Evolutionary conservation across 2,797 vertebrate genomes (phyloP).

Genomic region (Vipera latastei): DNA sequence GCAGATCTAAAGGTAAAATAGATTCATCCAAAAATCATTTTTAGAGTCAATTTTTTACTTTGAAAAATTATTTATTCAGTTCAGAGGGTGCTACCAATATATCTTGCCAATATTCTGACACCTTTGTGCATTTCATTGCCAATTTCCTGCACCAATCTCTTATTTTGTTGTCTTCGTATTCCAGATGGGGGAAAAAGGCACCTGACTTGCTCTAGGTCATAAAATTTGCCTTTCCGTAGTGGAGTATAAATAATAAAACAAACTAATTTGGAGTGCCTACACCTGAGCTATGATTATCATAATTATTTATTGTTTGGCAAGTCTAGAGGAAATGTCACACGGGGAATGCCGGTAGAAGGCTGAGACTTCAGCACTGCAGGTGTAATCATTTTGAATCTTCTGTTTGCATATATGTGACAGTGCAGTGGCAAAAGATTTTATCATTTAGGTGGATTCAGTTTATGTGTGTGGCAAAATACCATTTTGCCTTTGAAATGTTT

Average conservation of each 20-base stretch:
- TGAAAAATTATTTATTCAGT: background rate
- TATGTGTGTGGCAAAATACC: background rate
- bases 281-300: conserved; percentile 4
- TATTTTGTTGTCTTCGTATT: background rate
- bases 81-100: background rate
- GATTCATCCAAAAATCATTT: too few species aligned
- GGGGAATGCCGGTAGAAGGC: background rate
- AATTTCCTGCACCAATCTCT: background rate
- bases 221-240: background rate
- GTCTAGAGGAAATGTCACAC: conserved; percentile 14
- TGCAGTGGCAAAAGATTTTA: background rate
- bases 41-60: background rate
- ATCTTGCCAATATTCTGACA: background rate
- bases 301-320: conserved; percentile 4
- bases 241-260: conserved; percentile 1
- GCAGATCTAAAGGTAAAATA: too few species aligned
- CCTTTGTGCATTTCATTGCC: background rate
- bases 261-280: background rate
- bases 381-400: background rate
- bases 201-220: background rate
- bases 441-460: background rate
- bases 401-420: background rate
- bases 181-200: background rate
- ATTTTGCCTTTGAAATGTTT: background rate
- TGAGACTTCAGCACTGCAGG: conserved; percentile 4